phyloP scores from a whole-genome alignment of 2,113 vertebrate genomes.

The Tursiops truncatus region DNA sequence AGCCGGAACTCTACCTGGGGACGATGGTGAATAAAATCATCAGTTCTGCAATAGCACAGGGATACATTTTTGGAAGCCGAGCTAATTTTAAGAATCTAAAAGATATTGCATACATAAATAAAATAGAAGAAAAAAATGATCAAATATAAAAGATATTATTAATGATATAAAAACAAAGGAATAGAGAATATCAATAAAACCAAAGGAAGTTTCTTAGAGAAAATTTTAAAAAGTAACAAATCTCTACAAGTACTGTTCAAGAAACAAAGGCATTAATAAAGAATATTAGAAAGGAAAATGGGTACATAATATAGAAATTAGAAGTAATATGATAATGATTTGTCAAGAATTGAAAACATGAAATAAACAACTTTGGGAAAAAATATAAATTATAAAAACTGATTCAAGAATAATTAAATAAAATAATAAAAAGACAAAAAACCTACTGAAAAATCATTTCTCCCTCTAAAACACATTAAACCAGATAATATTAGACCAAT shows the following conservation, averaged over 20 bases:
- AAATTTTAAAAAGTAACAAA: background rate
- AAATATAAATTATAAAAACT: background rate
- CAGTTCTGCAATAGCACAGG: background rate
- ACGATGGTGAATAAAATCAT: background rate
- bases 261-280: background rate
- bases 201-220: background rate
- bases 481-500: background rate
- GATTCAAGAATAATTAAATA: background rate
- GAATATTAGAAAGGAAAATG: background rate
- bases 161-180: background rate
- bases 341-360: background rate
- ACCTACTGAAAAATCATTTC: background rate
- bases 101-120: background rate
- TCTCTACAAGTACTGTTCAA: background rate
- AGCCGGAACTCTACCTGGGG: background rate
- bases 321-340: background rate
- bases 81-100: background rate
- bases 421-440: background rate
- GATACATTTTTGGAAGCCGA: background rate
- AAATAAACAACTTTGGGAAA: background rate
- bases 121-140: background rate
- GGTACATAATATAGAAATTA: background rate
- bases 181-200: background rate
- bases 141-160: background rate
- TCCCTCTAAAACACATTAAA: background rate